phyloP scores from a whole-genome alignment of 2,797 vertebrate genomes.

The Platyrinchus mystaceus region DNA sequence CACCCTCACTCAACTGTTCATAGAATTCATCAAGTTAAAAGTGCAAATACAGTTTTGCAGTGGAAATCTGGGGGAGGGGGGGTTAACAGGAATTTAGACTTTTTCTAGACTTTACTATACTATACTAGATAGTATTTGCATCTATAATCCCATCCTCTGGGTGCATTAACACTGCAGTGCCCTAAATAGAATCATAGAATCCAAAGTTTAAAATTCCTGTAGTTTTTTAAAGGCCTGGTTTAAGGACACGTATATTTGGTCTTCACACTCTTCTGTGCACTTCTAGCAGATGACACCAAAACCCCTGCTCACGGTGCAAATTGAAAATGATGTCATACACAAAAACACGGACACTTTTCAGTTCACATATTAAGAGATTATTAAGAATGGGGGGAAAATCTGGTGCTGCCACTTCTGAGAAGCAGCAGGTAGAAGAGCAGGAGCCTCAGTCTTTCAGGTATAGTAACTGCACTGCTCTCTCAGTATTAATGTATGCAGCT shows the following conservation, averaged over 20 bases:
- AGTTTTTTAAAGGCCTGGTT: slow-evolving; percentile 43
- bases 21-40: not conserved
- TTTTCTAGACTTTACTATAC: not conserved
- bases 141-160: not conserved
- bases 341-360: not conserved
- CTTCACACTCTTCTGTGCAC: slow-evolving; percentile 86
- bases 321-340: slow-evolving; percentile 36
- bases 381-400: not conserved
- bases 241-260: slow-evolving; percentile 83
- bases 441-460: not conserved
- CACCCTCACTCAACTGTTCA: not conserved
- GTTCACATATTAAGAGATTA: not conserved
- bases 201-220: not conserved
- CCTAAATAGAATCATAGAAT: not conserved
- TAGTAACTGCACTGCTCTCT: not conserved
- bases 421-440: not conserved
- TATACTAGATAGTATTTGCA: not conserved
- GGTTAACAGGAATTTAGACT: not conserved
- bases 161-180: not conserved
- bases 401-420: not conserved
- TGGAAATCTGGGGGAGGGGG: not conserved
- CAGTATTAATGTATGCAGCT: not conserved
- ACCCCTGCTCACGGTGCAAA: slow-evolving; percentile 86
- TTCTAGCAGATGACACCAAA: slow-evolving; percentile 90
- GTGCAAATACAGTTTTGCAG: not conserved